Percentiles rank a stretch among this genome's conserved stretches.
Evolutionary conservation across 2,888 invertebrate species (phyloP).

Genomic region (Diaperis boleti): DNA sequence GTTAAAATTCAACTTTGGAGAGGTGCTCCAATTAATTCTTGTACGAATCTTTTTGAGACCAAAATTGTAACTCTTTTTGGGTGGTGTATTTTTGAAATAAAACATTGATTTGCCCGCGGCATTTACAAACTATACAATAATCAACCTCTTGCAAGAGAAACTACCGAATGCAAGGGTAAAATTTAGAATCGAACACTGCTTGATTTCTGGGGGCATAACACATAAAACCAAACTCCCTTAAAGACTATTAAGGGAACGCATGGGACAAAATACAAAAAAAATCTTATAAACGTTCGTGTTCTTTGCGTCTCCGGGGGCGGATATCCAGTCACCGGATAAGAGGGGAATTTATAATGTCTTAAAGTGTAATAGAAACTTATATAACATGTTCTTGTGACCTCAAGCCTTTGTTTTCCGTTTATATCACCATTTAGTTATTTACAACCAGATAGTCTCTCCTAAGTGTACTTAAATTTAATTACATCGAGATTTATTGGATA

Average conservation of each 20-base stretch:
- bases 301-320: constrained; percentile 43
- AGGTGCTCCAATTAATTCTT: too few relatives aligned
- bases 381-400: constrained; percentile 40
- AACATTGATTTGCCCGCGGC: too few relatives aligned
- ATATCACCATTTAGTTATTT: constrained; percentile 37
- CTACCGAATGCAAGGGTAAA: neutral
- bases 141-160: too few relatives aligned
- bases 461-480: constrained; percentile 46
- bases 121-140: too few relatives aligned
- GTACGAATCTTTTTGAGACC: too few relatives aligned
- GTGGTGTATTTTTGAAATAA: too few relatives aligned
- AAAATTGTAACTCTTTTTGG: too few relatives aligned
- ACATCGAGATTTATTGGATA: constrained; percentile 36
- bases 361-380: constrained; percentile 46
- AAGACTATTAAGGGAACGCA: constrained; percentile 46
- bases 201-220: constrained; percentile 46
- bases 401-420: constrained; percentile 33
- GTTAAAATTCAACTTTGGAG: too few relatives aligned
- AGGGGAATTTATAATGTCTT: constrained; percentile 52
- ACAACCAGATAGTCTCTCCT: constrained; percentile 42
- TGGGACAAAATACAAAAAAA: constrained; percentile 47
- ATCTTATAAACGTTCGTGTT: constrained; percentile 45
- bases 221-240: constrained; percentile 46
- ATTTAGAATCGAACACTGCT: constrained; percentile 36
- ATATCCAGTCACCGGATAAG: constrained; percentile 50